Evolutionary conservation across 2,797 vertebrate species (phyloP).

Genomic region (Argyrosomus regius): DNA sequence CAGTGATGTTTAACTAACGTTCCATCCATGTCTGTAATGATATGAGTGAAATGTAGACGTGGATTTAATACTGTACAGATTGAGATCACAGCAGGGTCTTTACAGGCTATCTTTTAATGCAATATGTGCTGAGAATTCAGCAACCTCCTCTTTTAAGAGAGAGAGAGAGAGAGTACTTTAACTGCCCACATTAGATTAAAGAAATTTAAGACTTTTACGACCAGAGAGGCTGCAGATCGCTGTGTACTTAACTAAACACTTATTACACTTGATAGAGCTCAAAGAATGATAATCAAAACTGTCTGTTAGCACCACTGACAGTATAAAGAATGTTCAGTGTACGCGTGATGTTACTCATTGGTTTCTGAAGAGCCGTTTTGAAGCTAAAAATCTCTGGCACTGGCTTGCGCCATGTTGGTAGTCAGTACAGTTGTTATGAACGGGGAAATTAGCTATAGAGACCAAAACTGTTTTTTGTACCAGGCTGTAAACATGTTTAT

Average conservation of each 20-base stretch:
- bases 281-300: background rate
- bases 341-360: no score
- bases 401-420: no score
- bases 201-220: conserved; percentile 30
- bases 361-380: no score
- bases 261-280: conserved; percentile 9
- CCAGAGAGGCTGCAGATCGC: background rate
- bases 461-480: no score
- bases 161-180: conserved; percentile 11
- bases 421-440: no score
- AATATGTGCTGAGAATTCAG: conserved; percentile 7
- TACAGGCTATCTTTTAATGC: conserved; percentile 7
- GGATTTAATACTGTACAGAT: background rate
- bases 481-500: no score
- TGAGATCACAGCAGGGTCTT: conserved; percentile 2
- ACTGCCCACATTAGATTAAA: conserved; percentile 31
- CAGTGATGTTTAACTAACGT: background rate
- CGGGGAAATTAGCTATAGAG: no score
- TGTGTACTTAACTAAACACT: conserved; percentile 15
- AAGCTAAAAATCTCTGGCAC: no score
- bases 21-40: background rate
- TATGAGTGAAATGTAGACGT: conserved; percentile 8
- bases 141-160: conserved; percentile 11
- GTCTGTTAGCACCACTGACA: background rate
- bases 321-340: no score